Evolutionary conservation across 2,797 vertebrate genomes (phyloP), one percentile per base, ranked within the genome.

Genomic region (Rhabdophis nuchalis): DNA sequence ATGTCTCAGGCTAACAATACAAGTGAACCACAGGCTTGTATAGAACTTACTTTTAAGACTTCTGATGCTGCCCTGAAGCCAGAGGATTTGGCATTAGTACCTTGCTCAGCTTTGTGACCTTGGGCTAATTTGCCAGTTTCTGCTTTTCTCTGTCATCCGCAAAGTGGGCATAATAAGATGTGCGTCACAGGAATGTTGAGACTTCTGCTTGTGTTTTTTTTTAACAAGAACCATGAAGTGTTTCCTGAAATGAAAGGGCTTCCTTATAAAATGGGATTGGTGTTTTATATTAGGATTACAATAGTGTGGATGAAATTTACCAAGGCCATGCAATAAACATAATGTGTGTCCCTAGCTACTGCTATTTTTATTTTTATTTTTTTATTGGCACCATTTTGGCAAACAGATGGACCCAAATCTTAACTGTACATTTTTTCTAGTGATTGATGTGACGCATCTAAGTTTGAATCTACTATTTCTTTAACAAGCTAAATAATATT

Each of bases 361-460:
- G 93, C 93, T 0, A 90, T 86, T 12, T n/a, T 3, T 18, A 41
- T 29, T 36, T 77, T 52, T 18, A 16, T 88, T 57, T 52, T 18
- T 20, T 88, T 57, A 0, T 50, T 88, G 1, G 25, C 60, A 93
- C 93, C 90, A 58, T n/a, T 90, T 50, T 91, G 53, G 46, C 46
- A 95, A 85, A 13, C 86, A 95, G 94, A 23, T 93, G 92, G 96
- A 94, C 95, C 82, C 2, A 94, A 93, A 95, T 91, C 93, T 94
- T 27, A 89, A 16, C 95, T 95, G 93, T 93, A 23, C 93, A 94
- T 95, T 93, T 95, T 93, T 94, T 93, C 92, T 52, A 86, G 93
- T 93, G 92, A 93, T 95, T 94, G 94, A 91, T 95, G 95, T 97
- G 95, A 96, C 96, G 94, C 96, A 97, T 94, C 95, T 87, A 41